Evolutionary conservation across 2,113 vertebrate species (phyloP), one percentile per base, ranked within the genome.

Genomic region (Poeciliopsis prolifica): DNA sequence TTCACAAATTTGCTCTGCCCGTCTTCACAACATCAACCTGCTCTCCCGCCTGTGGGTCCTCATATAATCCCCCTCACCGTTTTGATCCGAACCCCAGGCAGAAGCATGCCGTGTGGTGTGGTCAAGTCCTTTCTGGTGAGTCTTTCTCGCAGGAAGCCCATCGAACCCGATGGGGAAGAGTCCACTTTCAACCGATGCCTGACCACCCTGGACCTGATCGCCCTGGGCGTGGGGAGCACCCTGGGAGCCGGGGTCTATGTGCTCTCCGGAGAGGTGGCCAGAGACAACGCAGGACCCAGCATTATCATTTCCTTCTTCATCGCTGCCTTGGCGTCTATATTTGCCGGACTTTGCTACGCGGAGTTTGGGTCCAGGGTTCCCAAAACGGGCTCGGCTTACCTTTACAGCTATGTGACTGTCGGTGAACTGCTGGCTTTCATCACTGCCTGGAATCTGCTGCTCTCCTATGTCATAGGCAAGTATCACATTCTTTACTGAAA

Each of bases 391-490:
- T 97, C 96, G 0, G 95, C 94, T 8, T 97, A 97, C 86, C 94
- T 97, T 15, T 97, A 97, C 93, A 96, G 95, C 90, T 97, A 96
- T 0, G 91, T 96, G 82, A 95, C 95, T 0, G 88, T 96, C 15
- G 96, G 96, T 0, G 96, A 97, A 88, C 88, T 97, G 65, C 94
- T 95, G 91, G 96, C 96, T 0, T 97, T 97, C 71, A 81, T 95
- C 1, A 92, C 96, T 0, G 96, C 95, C 0, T 97, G 96, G 96
- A 97, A 97, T 81, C 91, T 97, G 76, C 87, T 97, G 10, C 95
- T 97, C 26, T 96, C 96, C 54, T 97, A 96, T 1, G 28, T 96
- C 72, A 96, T 97, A 8, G 96, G 96, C 90, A 95, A 87, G 70
- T 79, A 68, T 29, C 17, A 84, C 51, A 51, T 5, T 44, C 26